phyloP scores from a whole-genome alignment of 2,797 vertebrate species.

The Podargus strigoides region DNA sequence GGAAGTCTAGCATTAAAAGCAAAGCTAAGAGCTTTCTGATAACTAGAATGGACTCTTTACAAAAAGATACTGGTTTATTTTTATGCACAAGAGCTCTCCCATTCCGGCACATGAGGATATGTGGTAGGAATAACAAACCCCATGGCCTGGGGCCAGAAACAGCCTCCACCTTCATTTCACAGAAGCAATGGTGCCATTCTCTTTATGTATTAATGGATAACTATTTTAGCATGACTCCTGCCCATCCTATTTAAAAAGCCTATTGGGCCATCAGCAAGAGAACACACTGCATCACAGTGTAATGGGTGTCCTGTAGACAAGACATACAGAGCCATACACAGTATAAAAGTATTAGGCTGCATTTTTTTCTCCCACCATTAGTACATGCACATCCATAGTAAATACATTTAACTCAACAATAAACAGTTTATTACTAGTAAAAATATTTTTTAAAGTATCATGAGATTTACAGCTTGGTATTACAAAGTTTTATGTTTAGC shows the following conservation, averaged over 20 bases:
- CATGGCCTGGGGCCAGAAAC: background rate
- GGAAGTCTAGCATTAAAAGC: background rate
- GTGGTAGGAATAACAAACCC: background rate
- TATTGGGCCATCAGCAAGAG: background rate
- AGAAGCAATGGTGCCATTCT: background rate
- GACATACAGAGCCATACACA: background rate
- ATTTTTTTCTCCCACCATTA: background rate
- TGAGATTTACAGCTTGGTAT: background rate
- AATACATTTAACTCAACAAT: background rate
- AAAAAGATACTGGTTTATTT: background rate
- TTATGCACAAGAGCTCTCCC: background rate
- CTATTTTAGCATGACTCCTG: background rate
- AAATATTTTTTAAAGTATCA: background rate
- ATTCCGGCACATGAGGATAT: background rate
- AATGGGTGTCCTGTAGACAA: background rate
- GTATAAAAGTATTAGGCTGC: background rate
- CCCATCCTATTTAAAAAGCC: background rate
- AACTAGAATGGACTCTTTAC: background rate
- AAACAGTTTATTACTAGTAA: background rate
- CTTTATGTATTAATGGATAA: background rate
- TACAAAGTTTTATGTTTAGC: background rate
- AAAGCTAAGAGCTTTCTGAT: background rate
- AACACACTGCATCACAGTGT: background rate
- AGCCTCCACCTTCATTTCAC: background rate
- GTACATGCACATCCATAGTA: background rate